Percentiles rank a stretch among this genome's conserved stretches.
phyloP scores from a whole-genome alignment of 2,797 vertebrate species.

The Oophaga sylvatica region DNA sequence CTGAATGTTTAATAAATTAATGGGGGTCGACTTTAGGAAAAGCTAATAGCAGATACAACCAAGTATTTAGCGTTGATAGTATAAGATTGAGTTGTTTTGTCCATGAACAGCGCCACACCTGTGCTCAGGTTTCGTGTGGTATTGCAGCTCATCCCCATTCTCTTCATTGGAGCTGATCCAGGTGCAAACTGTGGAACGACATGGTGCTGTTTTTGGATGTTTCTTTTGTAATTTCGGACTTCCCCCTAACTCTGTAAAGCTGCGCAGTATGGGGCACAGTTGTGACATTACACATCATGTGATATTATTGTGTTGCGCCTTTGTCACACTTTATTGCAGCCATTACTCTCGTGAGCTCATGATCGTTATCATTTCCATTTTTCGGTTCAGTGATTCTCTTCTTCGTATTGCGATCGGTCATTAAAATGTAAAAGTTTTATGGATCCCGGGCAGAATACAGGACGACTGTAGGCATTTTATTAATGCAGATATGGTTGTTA shows the following conservation, averaged over 20 bases:
- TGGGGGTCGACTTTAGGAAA: too few relatives aligned
- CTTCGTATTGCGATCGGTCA: slow-evolving; percentile 17
- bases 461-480: background rate
- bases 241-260: background rate
- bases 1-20: background rate
- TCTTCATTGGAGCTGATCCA: background rate
- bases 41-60: too few relatives aligned
- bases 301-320: background rate
- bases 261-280: background rate
- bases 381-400: background rate
- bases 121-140: too few relatives aligned
- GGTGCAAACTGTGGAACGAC: too few relatives aligned
- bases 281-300: background rate
- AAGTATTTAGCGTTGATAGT: too few relatives aligned
- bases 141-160: too few relatives aligned
- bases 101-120: too few relatives aligned
- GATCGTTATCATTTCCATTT: background rate
- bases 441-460: background rate
- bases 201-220: too few relatives aligned
- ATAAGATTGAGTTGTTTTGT: too few relatives aligned
- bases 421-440: slow-evolving; percentile 1
- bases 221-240: too few relatives aligned
- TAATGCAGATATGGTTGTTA: background rate
- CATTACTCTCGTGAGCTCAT: background rate
- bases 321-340: background rate